Conservation (phyloP, 2,113 vertebrate species). For the rabbit (Oryctolagus cuniculus) region DNA sequence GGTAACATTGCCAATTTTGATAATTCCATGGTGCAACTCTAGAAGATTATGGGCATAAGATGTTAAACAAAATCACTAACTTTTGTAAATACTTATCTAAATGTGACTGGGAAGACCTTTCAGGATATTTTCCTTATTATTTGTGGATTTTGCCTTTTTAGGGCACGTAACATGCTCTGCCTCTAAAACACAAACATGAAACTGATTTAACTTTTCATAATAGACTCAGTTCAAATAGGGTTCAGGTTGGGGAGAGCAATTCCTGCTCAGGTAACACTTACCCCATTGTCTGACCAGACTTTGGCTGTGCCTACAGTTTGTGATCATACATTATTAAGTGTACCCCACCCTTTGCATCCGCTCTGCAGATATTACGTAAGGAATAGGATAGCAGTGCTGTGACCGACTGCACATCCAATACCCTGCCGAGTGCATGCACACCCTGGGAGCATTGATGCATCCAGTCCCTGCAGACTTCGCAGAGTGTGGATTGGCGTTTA, state of each 20-base stretch:
- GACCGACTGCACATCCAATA: background rate
- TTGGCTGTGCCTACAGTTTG: conserved; percentile 3
- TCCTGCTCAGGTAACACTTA: background rate
- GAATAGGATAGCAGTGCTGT: conserved; percentile 1
- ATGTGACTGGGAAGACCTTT: background rate
- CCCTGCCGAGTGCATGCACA: background rate
- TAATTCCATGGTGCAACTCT: background rate
- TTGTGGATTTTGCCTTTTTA: conserved; percentile 25
- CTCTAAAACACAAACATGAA: conserved; percentile 30
- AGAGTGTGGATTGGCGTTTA: background rate
- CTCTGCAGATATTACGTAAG: conserved; percentile 50
- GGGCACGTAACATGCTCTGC: background rate
- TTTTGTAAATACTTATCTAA: background rate
- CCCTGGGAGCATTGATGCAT: background rate
- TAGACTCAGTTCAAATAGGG: background rate
- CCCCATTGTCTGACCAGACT: background rate
- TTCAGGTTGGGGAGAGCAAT: background rate
- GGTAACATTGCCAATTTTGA: background rate
- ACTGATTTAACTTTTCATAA: conserved; percentile 12
- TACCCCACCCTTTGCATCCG: background rate
- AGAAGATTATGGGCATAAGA: background rate
- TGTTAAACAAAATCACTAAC: conserved; percentile 23
- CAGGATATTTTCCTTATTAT: background rate
- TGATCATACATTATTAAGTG: conserved; percentile 60
- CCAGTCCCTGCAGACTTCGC: background rate